Conservation (phyloP, 2,113 vertebrate genomes). For the Saccopteryx bilineata region DNA sequence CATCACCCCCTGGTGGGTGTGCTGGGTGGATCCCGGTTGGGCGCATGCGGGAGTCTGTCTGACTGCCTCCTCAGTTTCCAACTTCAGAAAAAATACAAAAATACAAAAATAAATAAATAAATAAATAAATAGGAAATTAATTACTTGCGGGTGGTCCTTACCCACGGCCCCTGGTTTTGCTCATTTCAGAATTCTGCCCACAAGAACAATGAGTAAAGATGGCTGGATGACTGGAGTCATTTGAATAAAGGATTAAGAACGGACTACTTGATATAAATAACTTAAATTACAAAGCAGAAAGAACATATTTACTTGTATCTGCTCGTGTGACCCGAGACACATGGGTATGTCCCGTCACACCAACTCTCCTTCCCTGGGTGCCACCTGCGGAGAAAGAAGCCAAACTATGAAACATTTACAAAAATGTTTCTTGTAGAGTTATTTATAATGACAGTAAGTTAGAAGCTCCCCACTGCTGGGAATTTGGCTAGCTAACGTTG, state of each 20-base stretch:
- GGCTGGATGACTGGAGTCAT: neutral
- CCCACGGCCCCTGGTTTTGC: neutral
- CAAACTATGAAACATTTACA: neutral
- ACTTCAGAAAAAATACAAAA: too few relatives aligned
- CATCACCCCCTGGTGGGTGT: too few relatives aligned
- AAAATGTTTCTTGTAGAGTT: neutral
- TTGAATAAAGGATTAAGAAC: neutral
- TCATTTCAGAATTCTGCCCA: neutral
- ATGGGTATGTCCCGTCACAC: neutral
- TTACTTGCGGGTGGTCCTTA: neutral
- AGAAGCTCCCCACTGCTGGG: neutral
- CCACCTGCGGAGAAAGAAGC: neutral
- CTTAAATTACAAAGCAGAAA: slow-evolving; percentile 19
- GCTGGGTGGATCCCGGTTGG: too few relatives aligned
- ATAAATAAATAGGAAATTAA: neutral
- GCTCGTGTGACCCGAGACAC: neutral
- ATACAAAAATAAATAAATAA: too few relatives aligned
- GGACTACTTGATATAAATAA: neutral
- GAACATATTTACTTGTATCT: neutral
- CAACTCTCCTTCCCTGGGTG: neutral
- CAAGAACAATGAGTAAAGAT: neutral
- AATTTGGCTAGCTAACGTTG: neutral
- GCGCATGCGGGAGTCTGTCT: too few relatives aligned
- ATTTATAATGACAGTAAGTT: neutral
- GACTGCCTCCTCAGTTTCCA: too few relatives aligned